Percentiles rank a stretch among this genome's conserved stretches.
Conservation (phyloP, 53 echinoderm and acorn worm species). For the Paracentrotus lividus region DNA sequence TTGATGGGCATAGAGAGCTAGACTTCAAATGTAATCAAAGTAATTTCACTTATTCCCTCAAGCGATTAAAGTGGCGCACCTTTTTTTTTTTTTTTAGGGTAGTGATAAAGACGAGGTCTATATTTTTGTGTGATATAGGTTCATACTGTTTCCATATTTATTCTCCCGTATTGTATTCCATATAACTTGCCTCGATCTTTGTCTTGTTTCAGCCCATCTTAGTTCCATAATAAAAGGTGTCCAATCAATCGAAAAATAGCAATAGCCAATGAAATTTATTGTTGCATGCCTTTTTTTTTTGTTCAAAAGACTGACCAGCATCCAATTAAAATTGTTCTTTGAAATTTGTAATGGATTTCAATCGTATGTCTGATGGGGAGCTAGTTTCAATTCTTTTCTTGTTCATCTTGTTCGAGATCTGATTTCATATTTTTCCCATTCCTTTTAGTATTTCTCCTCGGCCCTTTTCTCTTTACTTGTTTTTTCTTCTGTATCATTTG, state of each 20-base stretch:
- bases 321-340: too few species aligned
- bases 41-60: conserved; percentile 35
- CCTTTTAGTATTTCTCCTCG: background rate
- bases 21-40: conserved; percentile 37
- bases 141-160: background rate
- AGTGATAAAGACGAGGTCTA: background rate
- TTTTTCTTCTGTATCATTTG: too few species aligned
- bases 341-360: too few species aligned
- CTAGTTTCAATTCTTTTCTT: background rate
- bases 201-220: too few species aligned
- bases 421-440: background rate
- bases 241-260: too few species aligned
- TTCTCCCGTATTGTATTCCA: background rate
- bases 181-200: background rate
- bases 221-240: too few species aligned
- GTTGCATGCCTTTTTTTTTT: too few species aligned
- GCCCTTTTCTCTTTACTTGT: background rate
- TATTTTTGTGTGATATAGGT: background rate
- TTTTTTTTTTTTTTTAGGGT: background rate
- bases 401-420: background rate
- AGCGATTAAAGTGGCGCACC: background rate
- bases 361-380: too few species aligned
- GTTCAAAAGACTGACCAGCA: too few species aligned
- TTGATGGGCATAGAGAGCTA: background rate
- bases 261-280: too few species aligned